These are phyloP conservation scores for Pteromalus puparum DNA, from an alignment of 1,140 invertebrate genomes.

Conservation along the genomic window DNA sequence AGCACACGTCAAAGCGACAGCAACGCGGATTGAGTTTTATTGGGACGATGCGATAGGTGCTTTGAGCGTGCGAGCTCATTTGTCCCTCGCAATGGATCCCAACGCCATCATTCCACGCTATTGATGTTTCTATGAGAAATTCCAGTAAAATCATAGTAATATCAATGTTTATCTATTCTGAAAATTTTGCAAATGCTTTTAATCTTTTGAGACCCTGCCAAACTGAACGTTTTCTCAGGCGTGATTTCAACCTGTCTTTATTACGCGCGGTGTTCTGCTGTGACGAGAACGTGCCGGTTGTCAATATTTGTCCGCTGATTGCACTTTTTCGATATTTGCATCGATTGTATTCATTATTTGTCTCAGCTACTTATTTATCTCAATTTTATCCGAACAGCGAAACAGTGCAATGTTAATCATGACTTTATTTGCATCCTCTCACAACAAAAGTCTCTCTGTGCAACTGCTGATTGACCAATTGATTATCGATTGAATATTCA, in stretches of 20 bases:
- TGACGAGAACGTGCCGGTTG: too few relatives aligned
- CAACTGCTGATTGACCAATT: not conserved
- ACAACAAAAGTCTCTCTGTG: not conserved
- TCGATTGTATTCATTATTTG: too few relatives aligned
- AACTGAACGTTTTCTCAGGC: too few relatives aligned
- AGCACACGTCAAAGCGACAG: not conserved
- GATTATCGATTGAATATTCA: not conserved
- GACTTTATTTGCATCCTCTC: not conserved
- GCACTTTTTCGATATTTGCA: too few relatives aligned
- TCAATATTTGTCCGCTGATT: too few relatives aligned
- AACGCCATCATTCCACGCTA: not conserved
- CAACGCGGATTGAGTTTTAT: conserved; percentile 6
- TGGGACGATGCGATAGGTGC: not conserved
- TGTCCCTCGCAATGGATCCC: conserved; percentile 15
- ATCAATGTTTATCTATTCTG: too few relatives aligned
- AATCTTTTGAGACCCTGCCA: too few relatives aligned
- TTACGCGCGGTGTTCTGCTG: too few relatives aligned
- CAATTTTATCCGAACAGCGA: not conserved
- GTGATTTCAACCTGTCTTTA: too few relatives aligned
- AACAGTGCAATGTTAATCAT: not conserved
- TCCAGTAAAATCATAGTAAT: not conserved
- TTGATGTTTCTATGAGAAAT: not conserved
- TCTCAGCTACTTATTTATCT: not conserved
- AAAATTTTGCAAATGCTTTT: too few relatives aligned
- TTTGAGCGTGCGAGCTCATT: conserved; percentile 2